Evolutionary conservation across 2,888 invertebrate species (phyloP), one percentile per base, ranked within the genome.

Genomic region (Incurvaria masculella): DNA sequence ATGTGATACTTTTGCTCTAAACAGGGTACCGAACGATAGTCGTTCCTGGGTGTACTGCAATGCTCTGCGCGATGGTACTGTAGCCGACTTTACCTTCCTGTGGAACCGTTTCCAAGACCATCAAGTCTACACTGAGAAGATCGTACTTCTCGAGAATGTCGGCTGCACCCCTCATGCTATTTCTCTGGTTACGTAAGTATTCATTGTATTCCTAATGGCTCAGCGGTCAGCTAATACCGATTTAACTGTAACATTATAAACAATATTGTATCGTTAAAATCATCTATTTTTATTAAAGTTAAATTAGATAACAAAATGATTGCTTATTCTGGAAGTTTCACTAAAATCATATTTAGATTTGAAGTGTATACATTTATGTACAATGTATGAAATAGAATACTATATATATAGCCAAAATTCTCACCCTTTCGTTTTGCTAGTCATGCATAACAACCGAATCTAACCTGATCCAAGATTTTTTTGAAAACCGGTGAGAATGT

Each of bases 1-100:
- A n/a, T n/a, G n/a, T n/a, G n/a, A n/a, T n/a, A n/a, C n/a, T n/a
- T n/a, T 19, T 27, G 21, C 19, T 19, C 18, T 44, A 50, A 56
- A 21, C 48, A 78, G 78, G 16, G 74, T 78, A 0, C 61, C 65
- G 48, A 63, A 60, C 1, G 72, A 78, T 52, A 75, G 85, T 45
- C 85, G 88, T 46, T 67, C 79, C 20, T 80, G 84, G 45, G 88
- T 92, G 1, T 93, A 91, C 68, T 93, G 93, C 61, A 83, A 82
- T 18, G 89, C 82, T 2, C 72, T 94, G 8, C 81, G 84, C n/a
- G 63, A 81, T 23, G 89, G 88, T 0, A 70, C 68, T 0, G 57
- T 61, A n/a, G 61, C 62, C 0, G 85, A 89, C 52, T 94, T 89
- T 81, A 59, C 83, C 1, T 81, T 72, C 56, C 66, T 89, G 19